Percentiles rank a stretch among this genome's conserved stretches.
Evolutionary conservation across 2,888 invertebrate genomes (phyloP).

Genomic region (Nomada fabriciana): DNA sequence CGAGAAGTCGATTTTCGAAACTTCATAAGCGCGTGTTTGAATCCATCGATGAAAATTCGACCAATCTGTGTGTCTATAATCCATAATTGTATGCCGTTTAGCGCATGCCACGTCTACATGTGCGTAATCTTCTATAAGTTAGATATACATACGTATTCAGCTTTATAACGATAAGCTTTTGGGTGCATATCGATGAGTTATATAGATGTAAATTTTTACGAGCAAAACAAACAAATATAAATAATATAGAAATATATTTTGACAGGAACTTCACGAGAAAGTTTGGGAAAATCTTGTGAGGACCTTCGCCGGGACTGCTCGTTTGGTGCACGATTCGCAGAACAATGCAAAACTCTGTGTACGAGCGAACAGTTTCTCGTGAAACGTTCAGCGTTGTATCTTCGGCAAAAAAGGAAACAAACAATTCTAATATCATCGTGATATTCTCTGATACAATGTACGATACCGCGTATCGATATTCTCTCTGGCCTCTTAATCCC

Average conservation of each 20-base stretch:
- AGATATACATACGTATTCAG: constrained; percentile 44
- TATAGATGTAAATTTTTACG: constrained; percentile 70
- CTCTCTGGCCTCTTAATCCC: background rate
- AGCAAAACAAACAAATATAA: constrained; percentile 24
- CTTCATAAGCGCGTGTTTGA: constrained; percentile 66
- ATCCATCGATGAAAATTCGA: constrained; percentile 75
- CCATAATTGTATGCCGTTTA: constrained; percentile 44
- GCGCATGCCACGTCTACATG: constrained; percentile 49
- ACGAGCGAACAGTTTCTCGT: background rate
- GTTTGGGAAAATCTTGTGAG: constrained; percentile 31
- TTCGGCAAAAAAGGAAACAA: constrained; percentile 6
- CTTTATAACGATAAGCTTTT: constrained; percentile 65
- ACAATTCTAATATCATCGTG: constrained; percentile 27
- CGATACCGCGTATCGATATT: background rate
- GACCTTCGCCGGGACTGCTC: constrained; percentile 28
- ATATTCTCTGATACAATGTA: constrained; percentile 34
- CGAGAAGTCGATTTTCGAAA: constrained; percentile 37
- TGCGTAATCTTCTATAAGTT: constrained; percentile 47
- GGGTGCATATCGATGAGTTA: constrained; percentile 67
- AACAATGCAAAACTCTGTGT: background rate
- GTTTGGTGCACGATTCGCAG: constrained; percentile 12
- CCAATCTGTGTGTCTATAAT: constrained; percentile 82
- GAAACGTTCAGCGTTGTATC: background rate
- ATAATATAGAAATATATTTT: constrained; percentile 65
- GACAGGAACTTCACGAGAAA: constrained; percentile 59